These are phyloP conservation scores for Margaritifera margaritifera DNA, from an alignment of 2,888 invertebrate species.

Conservation along the genomic window DNA sequence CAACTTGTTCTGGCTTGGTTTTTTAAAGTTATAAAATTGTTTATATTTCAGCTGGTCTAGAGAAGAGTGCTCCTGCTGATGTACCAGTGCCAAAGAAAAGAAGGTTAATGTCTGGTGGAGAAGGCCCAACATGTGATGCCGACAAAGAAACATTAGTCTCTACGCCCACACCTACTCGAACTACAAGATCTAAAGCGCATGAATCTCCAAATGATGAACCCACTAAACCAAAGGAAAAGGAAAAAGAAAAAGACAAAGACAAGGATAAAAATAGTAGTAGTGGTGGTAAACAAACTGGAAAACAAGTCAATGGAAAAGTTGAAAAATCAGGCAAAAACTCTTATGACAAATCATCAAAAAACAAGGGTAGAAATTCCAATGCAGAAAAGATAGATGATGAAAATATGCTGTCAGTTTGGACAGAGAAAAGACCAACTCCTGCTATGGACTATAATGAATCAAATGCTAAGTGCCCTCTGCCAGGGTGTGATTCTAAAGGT, in stretches of 20 bases:
- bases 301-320: constrained; percentile 18
- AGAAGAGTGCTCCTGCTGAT: too few relatives aligned
- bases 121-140: constrained; percentile 15
- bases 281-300: constrained; percentile 18
- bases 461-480: constrained; percentile 80
- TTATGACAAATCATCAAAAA: constrained; percentile 15
- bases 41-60: too few relatives aligned
- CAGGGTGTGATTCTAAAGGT: constrained; percentile 87
- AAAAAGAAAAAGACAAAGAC: constrained; percentile 11
- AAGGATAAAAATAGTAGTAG: constrained; percentile 17
- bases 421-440: constrained; percentile 59
- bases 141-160: constrained; percentile 29
- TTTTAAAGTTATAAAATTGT: too few relatives aligned
- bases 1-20: too few relatives aligned
- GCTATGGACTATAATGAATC: constrained; percentile 64
- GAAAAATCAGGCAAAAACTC: constrained; percentile 28
- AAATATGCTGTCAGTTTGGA: constrained; percentile 37
- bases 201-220: constrained; percentile 26
- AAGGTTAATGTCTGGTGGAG: constrained; percentile 4
- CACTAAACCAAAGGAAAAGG: constrained; percentile 7
- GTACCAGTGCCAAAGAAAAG: too few relatives aligned
- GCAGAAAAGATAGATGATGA: constrained; percentile 25
- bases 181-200: constrained; percentile 32
- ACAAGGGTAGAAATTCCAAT: constrained; percentile 18
- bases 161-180: constrained; percentile 18